These are phyloP conservation scores for Callaeas wilsoni DNA, from an alignment of 2,113 vertebrate species.

Conservation along the genomic window DNA sequence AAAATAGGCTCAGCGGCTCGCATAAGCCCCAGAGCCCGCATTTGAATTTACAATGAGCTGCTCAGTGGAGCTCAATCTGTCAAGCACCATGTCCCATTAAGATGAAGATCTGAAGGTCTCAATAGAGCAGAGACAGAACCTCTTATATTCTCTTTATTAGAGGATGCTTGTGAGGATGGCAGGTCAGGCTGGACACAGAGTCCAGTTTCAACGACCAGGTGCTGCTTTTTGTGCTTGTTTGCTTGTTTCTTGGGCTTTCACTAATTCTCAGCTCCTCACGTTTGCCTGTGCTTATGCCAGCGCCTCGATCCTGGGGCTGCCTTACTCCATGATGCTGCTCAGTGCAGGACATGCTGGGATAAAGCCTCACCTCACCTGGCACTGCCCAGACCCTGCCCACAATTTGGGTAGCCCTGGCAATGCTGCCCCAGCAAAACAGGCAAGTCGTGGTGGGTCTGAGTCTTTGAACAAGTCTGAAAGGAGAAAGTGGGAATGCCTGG, in stretches of 20 bases:
- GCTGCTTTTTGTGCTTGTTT: neutral
- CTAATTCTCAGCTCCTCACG: neutral
- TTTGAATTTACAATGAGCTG: constrained; percentile 37
- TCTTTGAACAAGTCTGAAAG: neutral
- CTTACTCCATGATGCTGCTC: accelerated
- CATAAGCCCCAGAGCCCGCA: neutral
- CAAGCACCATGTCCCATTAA: constrained; percentile 16
- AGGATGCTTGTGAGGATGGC: neutral
- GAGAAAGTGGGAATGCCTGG: neutral
- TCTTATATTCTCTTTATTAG: neutral
- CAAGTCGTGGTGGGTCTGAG: neutral
- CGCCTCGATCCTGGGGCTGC: neutral
- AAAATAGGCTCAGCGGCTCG: neutral
- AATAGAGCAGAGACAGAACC: neutral
- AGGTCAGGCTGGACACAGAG: neutral
- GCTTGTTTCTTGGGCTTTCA: neutral
- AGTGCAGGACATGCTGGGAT: neutral
- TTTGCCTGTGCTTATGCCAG: neutral
- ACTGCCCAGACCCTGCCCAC: neutral
- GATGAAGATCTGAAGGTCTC: constrained; percentile 35
- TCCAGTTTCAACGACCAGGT: accelerated
- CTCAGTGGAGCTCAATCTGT: constrained; percentile 20
- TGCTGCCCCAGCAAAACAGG: neutral
- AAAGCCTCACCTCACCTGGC: neutral
- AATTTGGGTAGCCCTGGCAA: neutral